These are phyloP conservation scores for Buceros bicornis DNA, from an alignment of 2,797 vertebrate genomes.

Conservation along the genomic window DNA sequence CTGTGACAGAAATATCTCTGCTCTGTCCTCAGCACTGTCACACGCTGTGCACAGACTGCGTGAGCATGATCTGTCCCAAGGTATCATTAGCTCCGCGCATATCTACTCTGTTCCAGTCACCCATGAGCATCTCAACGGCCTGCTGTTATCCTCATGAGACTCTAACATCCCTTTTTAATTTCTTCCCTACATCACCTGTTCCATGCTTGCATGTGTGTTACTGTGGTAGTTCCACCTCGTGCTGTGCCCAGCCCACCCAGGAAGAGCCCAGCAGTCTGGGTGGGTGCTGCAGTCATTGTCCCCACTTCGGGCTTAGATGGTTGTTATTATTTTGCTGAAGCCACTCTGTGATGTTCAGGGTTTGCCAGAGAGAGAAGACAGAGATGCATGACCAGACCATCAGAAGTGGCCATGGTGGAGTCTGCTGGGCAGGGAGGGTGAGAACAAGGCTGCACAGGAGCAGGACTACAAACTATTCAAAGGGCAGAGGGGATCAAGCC, in stretches of 20 bases:
- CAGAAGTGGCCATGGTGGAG: not conserved
- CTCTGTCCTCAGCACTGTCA: not conserved
- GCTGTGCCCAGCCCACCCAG: accelerated
- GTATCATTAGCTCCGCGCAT: not conserved
- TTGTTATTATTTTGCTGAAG: not conserved
- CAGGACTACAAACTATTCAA: not conserved
- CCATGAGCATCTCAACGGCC: not conserved
- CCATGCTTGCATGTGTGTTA: not conserved
- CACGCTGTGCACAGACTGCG: accelerated
- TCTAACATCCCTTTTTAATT: not conserved
- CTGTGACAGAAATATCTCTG: not conserved
- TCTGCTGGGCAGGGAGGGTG: not conserved
- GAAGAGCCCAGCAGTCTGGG: not conserved
- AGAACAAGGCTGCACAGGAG: not conserved
- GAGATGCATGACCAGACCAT: not conserved
- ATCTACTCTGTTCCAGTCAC: not conserved
- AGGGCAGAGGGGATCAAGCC: not conserved
- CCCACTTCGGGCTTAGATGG: accelerated
- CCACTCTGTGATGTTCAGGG: not conserved
- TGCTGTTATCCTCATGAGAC: not conserved
- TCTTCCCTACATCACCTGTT: not conserved
- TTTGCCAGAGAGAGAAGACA: not conserved
- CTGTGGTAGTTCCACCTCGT: not conserved
- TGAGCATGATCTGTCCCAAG: not conserved
- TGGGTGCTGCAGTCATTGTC: not conserved